Evolutionary conservation across 2,113 vertebrate genomes (phyloP).

Genomic region (Chauna torquata): DNA sequence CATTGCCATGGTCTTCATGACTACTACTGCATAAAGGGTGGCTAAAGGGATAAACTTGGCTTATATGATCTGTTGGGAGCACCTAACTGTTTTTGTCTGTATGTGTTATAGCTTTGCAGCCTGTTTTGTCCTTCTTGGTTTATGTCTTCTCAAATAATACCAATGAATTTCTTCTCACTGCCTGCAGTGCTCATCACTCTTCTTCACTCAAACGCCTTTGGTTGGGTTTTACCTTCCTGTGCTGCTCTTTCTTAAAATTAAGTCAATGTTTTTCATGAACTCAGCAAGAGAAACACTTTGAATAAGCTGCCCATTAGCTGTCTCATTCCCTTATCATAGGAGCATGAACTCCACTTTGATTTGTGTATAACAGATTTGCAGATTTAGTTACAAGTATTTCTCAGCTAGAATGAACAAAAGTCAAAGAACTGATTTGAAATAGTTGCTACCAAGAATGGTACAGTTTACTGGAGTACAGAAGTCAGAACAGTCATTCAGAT

Average conservation of each 20-base stretch:
- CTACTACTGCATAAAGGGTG: not conserved
- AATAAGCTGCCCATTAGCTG: not conserved
- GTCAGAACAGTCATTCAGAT: not conserved
- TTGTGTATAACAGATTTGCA: not conserved
- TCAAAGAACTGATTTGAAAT: not conserved
- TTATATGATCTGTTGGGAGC: not conserved
- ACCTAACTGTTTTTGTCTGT: not conserved
- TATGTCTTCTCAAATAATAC: not conserved
- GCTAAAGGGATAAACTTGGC: not conserved
- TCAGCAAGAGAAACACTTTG: not conserved
- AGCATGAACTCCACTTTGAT: not conserved
- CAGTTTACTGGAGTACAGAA: not conserved
- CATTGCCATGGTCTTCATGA: not conserved
- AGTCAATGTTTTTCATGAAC: not conserved
- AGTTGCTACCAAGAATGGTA: not conserved
- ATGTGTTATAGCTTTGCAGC: not conserved
- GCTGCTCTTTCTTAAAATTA: not conserved
- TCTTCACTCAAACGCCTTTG: not conserved
- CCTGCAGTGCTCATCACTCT: not conserved
- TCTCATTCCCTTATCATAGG: not conserved
- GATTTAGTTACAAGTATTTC: not conserved
- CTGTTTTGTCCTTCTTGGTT: not conserved
- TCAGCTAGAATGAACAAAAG: not conserved
- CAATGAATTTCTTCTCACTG: not conserved
- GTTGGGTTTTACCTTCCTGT: not conserved